These are phyloP conservation scores for Enteromius viviparus DNA, from an alignment of 2,797 vertebrate species.

Conservation along the genomic window DNA sequence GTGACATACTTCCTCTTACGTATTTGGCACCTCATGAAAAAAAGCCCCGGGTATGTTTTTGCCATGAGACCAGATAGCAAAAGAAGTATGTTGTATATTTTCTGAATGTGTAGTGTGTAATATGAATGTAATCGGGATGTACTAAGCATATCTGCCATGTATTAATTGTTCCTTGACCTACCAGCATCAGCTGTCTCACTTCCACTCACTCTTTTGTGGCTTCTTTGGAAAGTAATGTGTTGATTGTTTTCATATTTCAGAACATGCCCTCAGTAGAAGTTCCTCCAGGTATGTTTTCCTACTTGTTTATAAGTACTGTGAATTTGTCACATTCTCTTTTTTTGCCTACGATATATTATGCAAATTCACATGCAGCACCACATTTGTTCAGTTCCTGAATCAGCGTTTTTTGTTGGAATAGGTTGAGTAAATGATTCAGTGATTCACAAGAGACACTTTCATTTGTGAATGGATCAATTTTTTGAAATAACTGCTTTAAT, in stretches of 20 bases:
- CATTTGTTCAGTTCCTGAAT: neutral
- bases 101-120: too few relatives aligned
- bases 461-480: neutral
- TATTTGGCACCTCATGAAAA: too few relatives aligned
- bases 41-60: too few relatives aligned
- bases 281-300: neutral
- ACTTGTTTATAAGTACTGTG: neutral
- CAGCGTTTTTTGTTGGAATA: neutral
- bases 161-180: too few relatives aligned
- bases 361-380: neutral
- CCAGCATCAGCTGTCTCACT: too few relatives aligned
- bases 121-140: too few relatives aligned
- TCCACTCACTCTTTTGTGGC: too few relatives aligned
- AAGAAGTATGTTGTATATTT: too few relatives aligned
- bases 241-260: neutral
- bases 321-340: neutral
- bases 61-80: too few relatives aligned
- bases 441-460: neutral
- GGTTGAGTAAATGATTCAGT: neutral
- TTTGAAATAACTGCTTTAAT: neutral
- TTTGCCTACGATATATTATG: neutral
- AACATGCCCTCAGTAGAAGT: neutral
- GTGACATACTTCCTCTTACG: too few relatives aligned
- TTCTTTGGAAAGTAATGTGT: neutral
- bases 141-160: too few relatives aligned